Percentiles rank a stretch among this genome's conserved stretches.
These are phyloP conservation scores for Bungarus multicinctus DNA, from an alignment of 2,113 vertebrate species.

Conservation along the genomic window DNA sequence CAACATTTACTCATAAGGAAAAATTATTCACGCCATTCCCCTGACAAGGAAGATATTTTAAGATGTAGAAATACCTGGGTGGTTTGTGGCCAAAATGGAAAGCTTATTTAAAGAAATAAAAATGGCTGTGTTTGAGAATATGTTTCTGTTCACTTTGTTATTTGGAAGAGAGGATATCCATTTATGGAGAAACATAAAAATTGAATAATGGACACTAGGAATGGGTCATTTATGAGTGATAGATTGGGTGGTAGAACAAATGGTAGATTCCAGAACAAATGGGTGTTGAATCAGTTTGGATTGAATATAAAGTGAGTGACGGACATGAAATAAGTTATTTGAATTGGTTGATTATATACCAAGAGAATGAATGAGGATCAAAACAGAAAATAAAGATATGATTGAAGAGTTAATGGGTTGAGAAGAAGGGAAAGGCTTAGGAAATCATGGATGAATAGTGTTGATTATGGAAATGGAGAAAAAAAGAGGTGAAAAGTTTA, in stretches of 20 bases:
- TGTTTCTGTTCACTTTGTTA: not conserved
- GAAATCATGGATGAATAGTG: not conserved
- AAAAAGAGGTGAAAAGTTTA: not conserved
- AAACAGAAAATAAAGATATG: not conserved
- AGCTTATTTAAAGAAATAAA: not conserved
- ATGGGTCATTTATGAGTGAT: not conserved
- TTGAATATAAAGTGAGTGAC: not conserved
- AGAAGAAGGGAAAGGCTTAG: not conserved
- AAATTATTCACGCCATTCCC: no score
- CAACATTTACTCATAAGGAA: no score
- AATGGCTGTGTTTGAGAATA: not conserved
- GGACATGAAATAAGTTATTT: not conserved
- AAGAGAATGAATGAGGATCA: not conserved
- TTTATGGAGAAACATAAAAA: not conserved
- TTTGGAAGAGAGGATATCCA: not conserved
- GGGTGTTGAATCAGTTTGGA: not conserved
- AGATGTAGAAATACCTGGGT: not conserved
- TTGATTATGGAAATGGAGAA: not conserved
- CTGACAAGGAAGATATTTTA: not conserved
- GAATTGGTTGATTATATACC: not conserved
- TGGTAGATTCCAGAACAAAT: not conserved
- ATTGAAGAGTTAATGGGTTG: not conserved
- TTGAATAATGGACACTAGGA: not conserved
- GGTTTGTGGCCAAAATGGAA: not conserved
- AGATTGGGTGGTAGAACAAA: not conserved